A percentile compares a stretch with the other conserved stretches of the same genome.
These are phyloP conservation scores for Pristionchus fissidentatus DNA, from an alignment of 2,888 invertebrate genomes.

Conservation along the genomic window DNA sequence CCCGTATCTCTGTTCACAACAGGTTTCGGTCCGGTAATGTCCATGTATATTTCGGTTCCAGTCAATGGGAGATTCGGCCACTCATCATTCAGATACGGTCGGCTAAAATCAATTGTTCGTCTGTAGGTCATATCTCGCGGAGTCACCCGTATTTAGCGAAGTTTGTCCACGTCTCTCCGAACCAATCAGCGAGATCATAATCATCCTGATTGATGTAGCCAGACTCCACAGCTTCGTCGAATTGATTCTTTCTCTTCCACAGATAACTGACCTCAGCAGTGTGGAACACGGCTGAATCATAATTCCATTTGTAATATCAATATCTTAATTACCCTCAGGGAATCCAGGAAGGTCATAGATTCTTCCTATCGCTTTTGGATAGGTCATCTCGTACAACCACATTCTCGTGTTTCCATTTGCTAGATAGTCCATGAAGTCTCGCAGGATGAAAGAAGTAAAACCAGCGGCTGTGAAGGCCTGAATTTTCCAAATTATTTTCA, in stretches of 20 bases:
- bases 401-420: constrained; percentile 29
- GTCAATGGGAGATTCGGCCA: constrained; percentile 21
- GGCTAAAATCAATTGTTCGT: neutral
- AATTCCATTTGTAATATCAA: neutral
- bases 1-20: neutral
- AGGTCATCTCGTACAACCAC: constrained; percentile 47
- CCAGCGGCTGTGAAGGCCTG: constrained; percentile 34
- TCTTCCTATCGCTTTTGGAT: constrained; percentile 31
- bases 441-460: constrained; percentile 28
- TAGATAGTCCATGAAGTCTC: constrained; percentile 42
- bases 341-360: constrained; percentile 20
- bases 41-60: constrained; percentile 22
- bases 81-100: neutral
- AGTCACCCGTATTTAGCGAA: constrained; percentile 49
- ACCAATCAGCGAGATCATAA: constrained; percentile 50
- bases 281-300: constrained; percentile 50
- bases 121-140: neutral
- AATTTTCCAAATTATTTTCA: neutral
- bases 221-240: constrained; percentile 18
- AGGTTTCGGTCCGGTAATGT: constrained; percentile 30
- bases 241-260: constrained; percentile 45
- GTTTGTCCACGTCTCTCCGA: constrained; percentile 51
- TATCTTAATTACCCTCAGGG: constrained; percentile 17
- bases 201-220: constrained; percentile 38
- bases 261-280: constrained; percentile 49